phyloP scores from a whole-genome alignment of 2,888 invertebrate genomes.

The Philhelius pedissequus region DNA sequence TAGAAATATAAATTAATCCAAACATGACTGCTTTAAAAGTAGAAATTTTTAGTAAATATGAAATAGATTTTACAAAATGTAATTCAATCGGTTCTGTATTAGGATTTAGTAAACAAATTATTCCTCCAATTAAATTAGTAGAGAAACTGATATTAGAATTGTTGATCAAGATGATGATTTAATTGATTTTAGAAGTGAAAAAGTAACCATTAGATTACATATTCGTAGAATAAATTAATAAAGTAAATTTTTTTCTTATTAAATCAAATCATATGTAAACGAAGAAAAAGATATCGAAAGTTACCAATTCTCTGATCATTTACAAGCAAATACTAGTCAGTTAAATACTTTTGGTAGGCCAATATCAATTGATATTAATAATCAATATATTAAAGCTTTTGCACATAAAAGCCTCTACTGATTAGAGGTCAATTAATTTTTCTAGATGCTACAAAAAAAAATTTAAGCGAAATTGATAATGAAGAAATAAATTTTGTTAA shows the following conservation, averaged over 20 bases:
- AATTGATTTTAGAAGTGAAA: slow-evolving; percentile 72
- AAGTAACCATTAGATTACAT: slow-evolving; percentile 70
- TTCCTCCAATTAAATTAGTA: slow-evolving; percentile 56
- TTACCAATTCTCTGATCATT: slow-evolving; percentile 5
- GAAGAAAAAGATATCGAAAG: slow-evolving; percentile 25
- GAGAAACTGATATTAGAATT: no score
- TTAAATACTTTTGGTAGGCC: slow-evolving; percentile 9
- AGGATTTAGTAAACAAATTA: slow-evolving; percentile 17
- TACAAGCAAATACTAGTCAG: background rate
- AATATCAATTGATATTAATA: slow-evolving; percentile 21
- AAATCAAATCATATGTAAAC: slow-evolving; percentile 10
- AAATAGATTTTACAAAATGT: slow-evolving; percentile 20
- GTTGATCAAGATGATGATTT: slow-evolving; percentile 4
- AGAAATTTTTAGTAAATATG: slow-evolving; percentile 2
- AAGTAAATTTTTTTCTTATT: background rate
- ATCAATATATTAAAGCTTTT: slow-evolving; percentile 15
- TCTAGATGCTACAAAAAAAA: no score
- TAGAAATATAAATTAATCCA: slow-evolving; percentile 14
- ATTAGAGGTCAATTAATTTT: no score
- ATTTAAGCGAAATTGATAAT: no score
- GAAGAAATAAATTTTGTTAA: no score
- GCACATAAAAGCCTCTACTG: slow-evolving; percentile 4
- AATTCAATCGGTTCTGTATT: slow-evolving; percentile 23
- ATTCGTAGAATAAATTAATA: slow-evolving; percentile 5
- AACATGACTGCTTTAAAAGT: background rate